Evolutionary conservation across 2,113 vertebrate genomes (phyloP), one percentile per base, ranked within the genome.

Genomic region (Sterrhoptilus dennistouni): DNA sequence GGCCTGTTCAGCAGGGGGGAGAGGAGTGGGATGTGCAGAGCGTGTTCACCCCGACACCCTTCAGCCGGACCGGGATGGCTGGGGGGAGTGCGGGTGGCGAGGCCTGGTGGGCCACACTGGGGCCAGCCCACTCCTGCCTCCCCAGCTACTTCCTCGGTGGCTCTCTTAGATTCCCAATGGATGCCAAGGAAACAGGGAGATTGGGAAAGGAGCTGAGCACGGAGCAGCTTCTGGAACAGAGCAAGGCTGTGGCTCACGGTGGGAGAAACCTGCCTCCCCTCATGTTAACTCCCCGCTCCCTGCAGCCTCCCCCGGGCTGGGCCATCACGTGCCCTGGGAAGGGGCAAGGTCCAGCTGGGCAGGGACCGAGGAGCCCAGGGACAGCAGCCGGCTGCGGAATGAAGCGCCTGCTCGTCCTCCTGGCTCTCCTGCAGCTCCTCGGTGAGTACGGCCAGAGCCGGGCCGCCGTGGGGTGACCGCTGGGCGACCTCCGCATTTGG

Each of bases 21-120:
- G n/a, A 0, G 5, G 40, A 0, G 4, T 36, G 69, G 64, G 45
- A 11, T 0, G 9, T 4, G 23, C 22, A 5, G 0, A 1, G 18
- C 1, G 16, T 2, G 3, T 5, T 71, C 1, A 0, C 0, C 2
- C 56, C 47, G 0, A 8, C 19, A 6, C 18, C 12, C 19, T 42
- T 9, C 21, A 20, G 59, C 10, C 6, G 17, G 25, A 11, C 22
- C 15, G 0, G 4, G 14, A 1, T 4, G 49, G 27, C 6, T 28
- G 56, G 3, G 31, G 9, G 14, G 2, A 40, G 7, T 1, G 7
- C 0, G 29, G 47, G 13, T 16, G 47, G 25, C 0, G 2, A 36
- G 42, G 23, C 17, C 16, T 1, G 5, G 18, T 9, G 44, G 54
- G 33, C 23, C 4, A 10, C 25, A 20, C 11, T 27, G 33, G 38